Percentiles rank a stretch among this genome's conserved stretches.
These are phyloP conservation scores for Takifugu ocellatus DNA, from an alignment of 2,797 vertebrate genomes.

Conservation along the genomic window DNA sequence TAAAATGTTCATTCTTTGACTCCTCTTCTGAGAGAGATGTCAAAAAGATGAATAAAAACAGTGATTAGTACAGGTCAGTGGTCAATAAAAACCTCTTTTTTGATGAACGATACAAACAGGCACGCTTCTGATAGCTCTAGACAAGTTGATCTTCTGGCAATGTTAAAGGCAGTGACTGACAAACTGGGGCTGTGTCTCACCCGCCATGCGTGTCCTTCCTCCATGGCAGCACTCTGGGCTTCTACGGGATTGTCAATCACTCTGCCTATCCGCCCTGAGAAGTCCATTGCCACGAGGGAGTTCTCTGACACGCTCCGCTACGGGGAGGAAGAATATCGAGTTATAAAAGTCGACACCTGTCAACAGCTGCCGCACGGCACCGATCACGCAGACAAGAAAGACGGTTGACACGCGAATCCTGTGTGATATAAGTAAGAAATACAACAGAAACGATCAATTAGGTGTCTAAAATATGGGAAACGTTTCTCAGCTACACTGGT, in stretches of 20 bases:
- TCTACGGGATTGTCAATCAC: constrained; percentile 97
- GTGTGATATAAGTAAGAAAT: neutral
- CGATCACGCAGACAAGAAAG: too few species aligned
- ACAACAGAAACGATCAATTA: neutral
- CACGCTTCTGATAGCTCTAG: neutral
- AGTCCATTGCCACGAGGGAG: constrained; percentile 98
- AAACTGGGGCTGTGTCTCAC: constrained; percentile 72
- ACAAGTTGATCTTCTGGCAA: neutral
- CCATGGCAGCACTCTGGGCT: constrained; percentile 95
- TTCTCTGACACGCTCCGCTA: constrained; percentile 98
- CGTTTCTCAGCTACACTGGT: too few species aligned
- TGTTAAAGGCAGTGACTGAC: neutral
- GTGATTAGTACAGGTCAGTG: constrained; percentile 25
- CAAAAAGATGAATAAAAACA: constrained; percentile 42
- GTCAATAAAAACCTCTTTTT: too few species aligned
- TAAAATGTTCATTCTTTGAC: constrained; percentile 90
- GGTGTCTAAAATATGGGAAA: too few species aligned
- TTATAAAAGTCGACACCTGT: too few species aligned
- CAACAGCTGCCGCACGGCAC: too few species aligned
- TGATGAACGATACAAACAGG: neutral
- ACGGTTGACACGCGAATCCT: too few species aligned
- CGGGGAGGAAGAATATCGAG: constrained; percentile 56
- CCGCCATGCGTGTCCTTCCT: constrained; percentile 98
- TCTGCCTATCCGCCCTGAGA: constrained; percentile 96
- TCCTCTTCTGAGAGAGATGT: constrained; percentile 85